Evolutionary conservation across 2,797 vertebrate species (phyloP), one percentile per base, ranked within the genome.

Genomic region (Apogon hyalosoma): DNA sequence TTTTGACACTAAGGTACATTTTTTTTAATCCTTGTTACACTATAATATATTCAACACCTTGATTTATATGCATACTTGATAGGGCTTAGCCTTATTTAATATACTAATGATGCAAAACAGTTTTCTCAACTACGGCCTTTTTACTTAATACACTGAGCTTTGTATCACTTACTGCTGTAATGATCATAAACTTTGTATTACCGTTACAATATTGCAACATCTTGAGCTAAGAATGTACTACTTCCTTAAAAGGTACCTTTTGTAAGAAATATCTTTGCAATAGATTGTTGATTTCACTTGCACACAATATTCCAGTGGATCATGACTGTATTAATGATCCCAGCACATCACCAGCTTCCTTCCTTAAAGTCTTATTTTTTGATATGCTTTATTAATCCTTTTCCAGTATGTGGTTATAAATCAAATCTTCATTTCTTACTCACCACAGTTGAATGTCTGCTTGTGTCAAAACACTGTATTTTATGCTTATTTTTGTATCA

Each of bases 1-100:
- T 72, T 66, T 64, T 50, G 13, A 87, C 85, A 80, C 81, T 81
- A 84, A 65, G 85, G 77, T 90, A 89, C 84, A 19, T 68, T 73
- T 50, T 38, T 31, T 82, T 76, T 64, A 19, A 11, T 39, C 8
- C 6, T 1, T 49, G 10, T 70, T 62, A 15, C n/a, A 28, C 49
- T 2, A 59, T 50, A 33, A 49, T 31, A 24, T 59, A 64, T 71
- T 64, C n/a, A 47, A 28, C 51, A n/a, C 48, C n/a, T 56, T 78
- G 13, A 75, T 51, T 66, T 57, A 33, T 57, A 48, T 45, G 39
- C 7, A 41, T 33, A 60, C 60, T 42, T 73, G 39, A 73, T 81
- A 2, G 46, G 41, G 28, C 71, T 82, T 16, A 53, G 39, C 28
- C 73, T 80, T 82, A 73, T 82, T 87, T 83, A 59, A 69, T 65